These are phyloP conservation scores for Sternarchorhynchus goeldii DNA, from an alignment of 2,797 vertebrate species.

Conservation along the genomic window DNA sequence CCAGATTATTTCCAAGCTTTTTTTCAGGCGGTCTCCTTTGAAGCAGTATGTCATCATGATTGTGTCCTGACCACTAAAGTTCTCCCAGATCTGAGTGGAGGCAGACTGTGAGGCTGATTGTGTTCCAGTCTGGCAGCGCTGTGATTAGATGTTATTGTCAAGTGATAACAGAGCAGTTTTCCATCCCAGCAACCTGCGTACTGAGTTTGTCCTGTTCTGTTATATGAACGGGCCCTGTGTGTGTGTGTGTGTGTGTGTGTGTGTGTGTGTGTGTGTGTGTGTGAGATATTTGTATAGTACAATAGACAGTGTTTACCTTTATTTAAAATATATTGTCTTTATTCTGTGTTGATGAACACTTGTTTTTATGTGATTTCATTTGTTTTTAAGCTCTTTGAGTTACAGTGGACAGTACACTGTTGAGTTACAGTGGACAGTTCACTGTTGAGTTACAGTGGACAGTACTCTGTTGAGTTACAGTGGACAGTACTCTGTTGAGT, in stretches of 20 bases:
- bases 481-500: too few species aligned
- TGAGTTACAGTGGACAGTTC: too few species aligned
- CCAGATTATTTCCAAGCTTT: neutral
- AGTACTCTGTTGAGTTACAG: too few species aligned
- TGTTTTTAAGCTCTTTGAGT: neutral
- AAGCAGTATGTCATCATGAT: neutral
- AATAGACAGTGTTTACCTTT: neutral
- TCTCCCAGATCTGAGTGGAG: slow-evolving; percentile 11
- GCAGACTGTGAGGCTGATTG: neutral
- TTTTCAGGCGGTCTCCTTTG: neutral
- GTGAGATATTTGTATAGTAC: neutral
- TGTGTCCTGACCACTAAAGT: neutral
- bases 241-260: too few species aligned
- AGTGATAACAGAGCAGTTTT: slow-evolving; percentile 13
- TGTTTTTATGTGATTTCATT: neutral
- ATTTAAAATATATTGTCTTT: neutral
- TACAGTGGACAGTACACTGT: too few species aligned
- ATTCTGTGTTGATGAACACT: neutral
- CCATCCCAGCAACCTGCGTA: neutral
- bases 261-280: too few species aligned
- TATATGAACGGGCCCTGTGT: neutral
- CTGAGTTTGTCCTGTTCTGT: neutral
- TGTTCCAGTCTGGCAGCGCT: neutral
- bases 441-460: too few species aligned
- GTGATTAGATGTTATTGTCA: slow-evolving; percentile 16